Conservation (phyloP, 2,113 vertebrate species). For the Myotis lucifugus region DNA sequence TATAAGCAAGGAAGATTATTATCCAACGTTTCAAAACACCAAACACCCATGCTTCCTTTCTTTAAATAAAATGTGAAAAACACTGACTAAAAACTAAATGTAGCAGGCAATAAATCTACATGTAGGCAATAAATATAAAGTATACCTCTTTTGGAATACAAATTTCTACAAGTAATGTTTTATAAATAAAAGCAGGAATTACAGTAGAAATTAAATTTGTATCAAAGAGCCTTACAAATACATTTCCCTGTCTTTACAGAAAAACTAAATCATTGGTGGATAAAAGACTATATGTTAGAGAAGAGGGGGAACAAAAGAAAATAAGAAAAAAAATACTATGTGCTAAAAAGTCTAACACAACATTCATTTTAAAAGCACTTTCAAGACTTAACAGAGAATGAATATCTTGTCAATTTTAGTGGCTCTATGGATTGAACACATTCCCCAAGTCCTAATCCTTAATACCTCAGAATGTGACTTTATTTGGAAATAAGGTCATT, state of each 20-base stretch:
- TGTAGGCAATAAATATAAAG: background rate
- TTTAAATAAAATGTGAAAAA: background rate
- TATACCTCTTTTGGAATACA: background rate
- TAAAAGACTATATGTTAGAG: background rate
- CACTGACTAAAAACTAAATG: background rate
- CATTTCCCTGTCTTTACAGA: background rate
- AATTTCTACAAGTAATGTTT: background rate
- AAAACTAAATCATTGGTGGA: background rate
- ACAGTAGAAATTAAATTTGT: background rate
- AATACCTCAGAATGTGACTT: background rate
- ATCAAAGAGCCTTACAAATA: background rate
- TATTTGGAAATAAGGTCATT: background rate
- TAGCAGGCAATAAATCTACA: background rate
- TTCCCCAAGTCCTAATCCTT: background rate
- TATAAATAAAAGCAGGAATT: background rate
- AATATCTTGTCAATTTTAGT: background rate
- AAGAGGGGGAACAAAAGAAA: rapidly evolving
- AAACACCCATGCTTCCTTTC: background rate
- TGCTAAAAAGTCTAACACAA: background rate
- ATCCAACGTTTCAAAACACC: background rate
- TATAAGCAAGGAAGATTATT: background rate
- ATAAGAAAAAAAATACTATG: background rate
- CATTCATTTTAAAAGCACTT: background rate
- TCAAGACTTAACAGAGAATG: background rate
- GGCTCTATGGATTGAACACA: background rate